Evolutionary conservation across 1,140 invertebrate genomes (phyloP), one percentile per base, ranked within the genome.

Genomic region (Plodia interpunctella): DNA sequence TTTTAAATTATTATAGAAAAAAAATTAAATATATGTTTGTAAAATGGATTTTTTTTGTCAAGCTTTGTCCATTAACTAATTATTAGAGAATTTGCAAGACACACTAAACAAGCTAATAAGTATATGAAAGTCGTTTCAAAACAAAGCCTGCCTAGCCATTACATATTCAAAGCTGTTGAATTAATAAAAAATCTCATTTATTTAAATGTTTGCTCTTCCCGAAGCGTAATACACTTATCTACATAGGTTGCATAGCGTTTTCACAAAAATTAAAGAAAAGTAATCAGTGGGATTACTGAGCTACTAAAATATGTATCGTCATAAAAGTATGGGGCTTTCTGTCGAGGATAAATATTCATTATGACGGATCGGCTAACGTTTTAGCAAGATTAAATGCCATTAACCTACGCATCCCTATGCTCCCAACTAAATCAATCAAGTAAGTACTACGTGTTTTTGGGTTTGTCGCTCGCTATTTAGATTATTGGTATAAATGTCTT

Each of bases 251-350:
- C 68, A 76, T 74, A 65, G 66, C 68, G 74, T 83, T 84, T 81
- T 80, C 77, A 84, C 66, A 84, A 85, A 83, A 87, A 87, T 87
- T 86, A 87, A 85, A 87, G 81, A 83, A 88, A 85, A 84, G 80
- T 85, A 88, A 87, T 84, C 87, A 80, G 78, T 78, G 71, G 82
- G 86, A 87, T 88, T 87, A 83, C 77, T 57, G 58, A 74, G 81
- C 83, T 87, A 88, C 84, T 88, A 83, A 88, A 88, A 88, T 88
- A 88, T 88, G 86, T 88, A 87, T 86, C 76, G 83, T 83, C 82
- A 80, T 82, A 86, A 87, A 88, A 88, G 87, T 84, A 87, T 83
- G 81, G 82, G 75, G 73, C 73, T 77, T 81, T 83, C 76, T 83
- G 80, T 78, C 68, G 76, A 75, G 78, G 72, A 89, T 89, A 89